Conservation (phyloP, 2,113 vertebrate species). For the Leuciscus idus region DNA sequence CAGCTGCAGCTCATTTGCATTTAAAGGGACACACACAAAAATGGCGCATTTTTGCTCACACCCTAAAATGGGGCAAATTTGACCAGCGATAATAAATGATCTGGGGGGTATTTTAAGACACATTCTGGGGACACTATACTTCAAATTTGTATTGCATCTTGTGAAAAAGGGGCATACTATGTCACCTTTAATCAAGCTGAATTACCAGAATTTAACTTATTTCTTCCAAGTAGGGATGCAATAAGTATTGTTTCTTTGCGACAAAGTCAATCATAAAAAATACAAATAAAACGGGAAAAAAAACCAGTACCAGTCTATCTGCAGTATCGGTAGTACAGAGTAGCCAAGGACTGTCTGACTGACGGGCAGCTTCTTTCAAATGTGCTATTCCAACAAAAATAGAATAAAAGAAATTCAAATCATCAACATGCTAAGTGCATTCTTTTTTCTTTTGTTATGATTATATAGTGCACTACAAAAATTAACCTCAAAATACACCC, state of each 20-base stretch:
- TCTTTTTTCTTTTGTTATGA: neutral
- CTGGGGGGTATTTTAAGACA: too few species aligned
- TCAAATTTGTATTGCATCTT: too few species aligned
- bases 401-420: neutral
- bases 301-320: neutral
- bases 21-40: too few species aligned
- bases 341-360: neutral
- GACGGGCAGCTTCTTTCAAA: neutral
- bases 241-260: neutral
- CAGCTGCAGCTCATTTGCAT: too few species aligned
- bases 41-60: too few species aligned
- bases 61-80: too few species aligned
- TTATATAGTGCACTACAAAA: neutral
- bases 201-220: neutral
- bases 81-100: too few species aligned
- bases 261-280: neutral
- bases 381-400: neutral
- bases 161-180: too few species aligned
- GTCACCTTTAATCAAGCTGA: neutral
- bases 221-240: neutral
- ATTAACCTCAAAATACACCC: neutral
- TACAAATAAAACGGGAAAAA: too few species aligned
- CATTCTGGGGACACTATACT: too few species aligned
- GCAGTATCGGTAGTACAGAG: neutral
- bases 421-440: neutral